Percentiles rank a stretch among this genome's conserved stretches.
These are phyloP conservation scores for Ciconia stormi DNA, from an alignment of 2,113 vertebrate genomes.

Conservation along the genomic window DNA sequence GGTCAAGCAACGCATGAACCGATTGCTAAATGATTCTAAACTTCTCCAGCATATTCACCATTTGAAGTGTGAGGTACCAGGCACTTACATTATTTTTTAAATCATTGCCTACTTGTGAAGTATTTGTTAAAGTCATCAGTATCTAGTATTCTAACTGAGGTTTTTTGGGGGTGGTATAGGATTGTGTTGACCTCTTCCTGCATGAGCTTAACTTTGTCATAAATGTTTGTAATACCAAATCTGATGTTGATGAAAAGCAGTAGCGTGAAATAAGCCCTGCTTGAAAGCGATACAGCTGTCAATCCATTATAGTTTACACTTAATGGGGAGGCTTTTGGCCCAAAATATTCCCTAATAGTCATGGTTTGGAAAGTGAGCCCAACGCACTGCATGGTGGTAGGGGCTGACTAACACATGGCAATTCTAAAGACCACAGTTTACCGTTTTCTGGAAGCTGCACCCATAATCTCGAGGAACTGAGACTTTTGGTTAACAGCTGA, in stretches of 20 bases:
- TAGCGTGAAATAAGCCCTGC: background rate
- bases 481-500: background rate
- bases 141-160: background rate
- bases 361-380: background rate
- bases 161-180: background rate
- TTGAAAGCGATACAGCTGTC: background rate
- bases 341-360: background rate
- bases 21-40: background rate
- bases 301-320: background rate
- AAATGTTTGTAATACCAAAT: background rate
- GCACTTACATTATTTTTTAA: background rate
- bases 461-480: background rate
- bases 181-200: background rate
- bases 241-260: background rate
- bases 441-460: background rate
- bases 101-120: background rate
- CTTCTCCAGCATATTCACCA: background rate
- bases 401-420: background rate
- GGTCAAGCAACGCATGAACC: background rate
- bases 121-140: background rate
- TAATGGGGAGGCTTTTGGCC: background rate
- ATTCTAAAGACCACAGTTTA: background rate
- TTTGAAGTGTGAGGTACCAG: background rate
- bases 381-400: fast-evolving
- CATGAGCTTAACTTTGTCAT: background rate